Percentiles rank a stretch among this genome's conserved stretches.
Evolutionary conservation across 2,797 vertebrate species (phyloP).

Genomic region (Erethizon dorsatum): DNA sequence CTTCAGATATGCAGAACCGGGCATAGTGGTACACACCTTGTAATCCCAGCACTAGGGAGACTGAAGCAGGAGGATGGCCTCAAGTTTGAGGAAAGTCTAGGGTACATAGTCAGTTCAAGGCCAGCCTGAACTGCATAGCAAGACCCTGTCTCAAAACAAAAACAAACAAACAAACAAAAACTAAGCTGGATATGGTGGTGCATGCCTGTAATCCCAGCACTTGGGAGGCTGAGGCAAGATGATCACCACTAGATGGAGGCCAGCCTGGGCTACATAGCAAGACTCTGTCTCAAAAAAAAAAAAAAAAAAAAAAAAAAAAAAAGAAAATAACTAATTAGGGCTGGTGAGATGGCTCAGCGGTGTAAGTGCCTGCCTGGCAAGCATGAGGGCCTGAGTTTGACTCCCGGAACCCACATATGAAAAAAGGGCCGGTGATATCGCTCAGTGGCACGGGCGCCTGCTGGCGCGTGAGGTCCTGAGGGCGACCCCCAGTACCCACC

Average conservation of each 20-base stretch:
- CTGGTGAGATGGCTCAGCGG: too few relatives aligned
- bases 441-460: too few relatives aligned
- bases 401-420: too few relatives aligned
- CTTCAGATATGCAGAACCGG: neutral
- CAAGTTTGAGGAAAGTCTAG: neutral
- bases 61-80: neutral
- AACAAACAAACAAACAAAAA: neutral
- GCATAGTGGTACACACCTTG: neutral
- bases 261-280: neutral
- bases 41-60: neutral
- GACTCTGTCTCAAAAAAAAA: neutral
- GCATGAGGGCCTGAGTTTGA: too few relatives aligned
- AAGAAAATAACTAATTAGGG: too few relatives aligned
- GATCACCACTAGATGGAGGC: too few relatives aligned
- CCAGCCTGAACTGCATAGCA: neutral
- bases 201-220: neutral
- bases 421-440: too few relatives aligned
- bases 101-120: neutral
- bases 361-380: too few relatives aligned
- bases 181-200: neutral
- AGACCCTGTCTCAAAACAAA: neutral
- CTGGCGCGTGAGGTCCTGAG: too few relatives aligned
- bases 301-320: too few relatives aligned
- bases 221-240: neutral
- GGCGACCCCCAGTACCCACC: too few relatives aligned